Evolutionary conservation across 2,113 vertebrate genomes (phyloP).

Genomic region (Willisornis vidua): DNA sequence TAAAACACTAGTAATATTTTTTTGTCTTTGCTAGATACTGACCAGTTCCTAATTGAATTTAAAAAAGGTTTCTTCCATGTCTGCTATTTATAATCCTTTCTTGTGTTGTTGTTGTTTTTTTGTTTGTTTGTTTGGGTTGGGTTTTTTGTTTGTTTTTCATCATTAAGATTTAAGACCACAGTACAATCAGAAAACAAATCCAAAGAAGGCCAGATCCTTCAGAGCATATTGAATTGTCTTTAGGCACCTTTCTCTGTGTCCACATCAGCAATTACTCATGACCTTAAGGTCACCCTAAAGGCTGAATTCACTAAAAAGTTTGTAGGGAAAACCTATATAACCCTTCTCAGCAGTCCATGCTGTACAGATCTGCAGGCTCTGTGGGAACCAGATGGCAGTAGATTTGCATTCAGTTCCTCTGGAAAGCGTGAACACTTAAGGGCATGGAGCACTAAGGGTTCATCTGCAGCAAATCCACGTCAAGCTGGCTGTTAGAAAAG

Average conservation of each 20-base stretch:
- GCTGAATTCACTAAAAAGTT: neutral
- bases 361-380: neutral
- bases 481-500: neutral
- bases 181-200: neutral
- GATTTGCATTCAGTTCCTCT: neutral
- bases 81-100: neutral
- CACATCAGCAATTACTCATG: neutral
- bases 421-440: rapidly evolving
- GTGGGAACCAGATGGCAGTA: neutral
- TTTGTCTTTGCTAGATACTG: neutral
- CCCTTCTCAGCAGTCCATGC: neutral
- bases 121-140: too few relatives aligned
- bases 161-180: neutral
- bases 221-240: rapidly evolving
- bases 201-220: neutral
- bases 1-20: slow-evolving; percentile 4
- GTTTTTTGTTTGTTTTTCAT: neutral
- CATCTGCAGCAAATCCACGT: neutral
- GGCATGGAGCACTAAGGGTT: neutral
- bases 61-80: neutral
- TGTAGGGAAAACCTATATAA: neutral
- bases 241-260: neutral
- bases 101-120: neutral
- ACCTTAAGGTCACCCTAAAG: neutral
- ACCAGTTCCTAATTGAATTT: neutral